These are phyloP conservation scores for Cyprinodon brontotheroides DNA, from an alignment of 2,113 vertebrate genomes.

Conservation along the genomic window DNA sequence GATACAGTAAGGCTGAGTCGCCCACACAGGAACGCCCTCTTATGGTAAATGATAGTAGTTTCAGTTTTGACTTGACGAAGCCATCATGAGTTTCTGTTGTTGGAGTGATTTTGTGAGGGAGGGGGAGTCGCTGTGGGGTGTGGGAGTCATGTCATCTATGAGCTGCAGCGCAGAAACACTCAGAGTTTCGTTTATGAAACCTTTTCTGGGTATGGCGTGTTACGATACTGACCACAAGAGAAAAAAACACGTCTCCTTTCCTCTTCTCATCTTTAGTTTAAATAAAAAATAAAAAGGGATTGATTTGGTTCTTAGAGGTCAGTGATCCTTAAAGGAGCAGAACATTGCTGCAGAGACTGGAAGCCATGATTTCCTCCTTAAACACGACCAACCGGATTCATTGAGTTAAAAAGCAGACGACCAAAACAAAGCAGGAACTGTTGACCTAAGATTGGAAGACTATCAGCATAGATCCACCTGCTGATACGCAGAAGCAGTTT, in stretches of 20 bases:
- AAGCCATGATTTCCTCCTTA: background rate
- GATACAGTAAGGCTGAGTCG: constrained; percentile 21
- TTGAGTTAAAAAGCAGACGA: too few species aligned
- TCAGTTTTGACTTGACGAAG: constrained; percentile 63
- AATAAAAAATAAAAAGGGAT: background rate
- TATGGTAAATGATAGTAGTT: constrained; percentile 78
- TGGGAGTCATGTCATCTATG: constrained; percentile 43
- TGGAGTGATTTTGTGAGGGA: constrained; percentile 56
- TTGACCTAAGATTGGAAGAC: background rate
- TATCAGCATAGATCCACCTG: background rate
- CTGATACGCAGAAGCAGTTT: background rate
- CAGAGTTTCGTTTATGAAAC: constrained; percentile 40
- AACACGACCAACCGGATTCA: background rate
- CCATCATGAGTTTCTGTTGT: constrained; percentile 60
- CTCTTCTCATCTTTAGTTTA: constrained; percentile 8
- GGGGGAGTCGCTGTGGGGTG: constrained; percentile 14
- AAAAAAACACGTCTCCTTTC: constrained; percentile 28
- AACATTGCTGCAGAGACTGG: background rate
- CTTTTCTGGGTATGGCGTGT: constrained; percentile 42
- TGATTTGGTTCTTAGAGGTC: background rate
- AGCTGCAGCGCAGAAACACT: background rate
- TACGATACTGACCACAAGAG: constrained; percentile 29
- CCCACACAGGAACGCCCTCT: constrained; percentile 55
- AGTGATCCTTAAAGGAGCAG: background rate
- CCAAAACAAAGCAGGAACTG: too few species aligned